phyloP scores from a whole-genome alignment of 2,113 vertebrate species.

The Polyodon spathula region DNA sequence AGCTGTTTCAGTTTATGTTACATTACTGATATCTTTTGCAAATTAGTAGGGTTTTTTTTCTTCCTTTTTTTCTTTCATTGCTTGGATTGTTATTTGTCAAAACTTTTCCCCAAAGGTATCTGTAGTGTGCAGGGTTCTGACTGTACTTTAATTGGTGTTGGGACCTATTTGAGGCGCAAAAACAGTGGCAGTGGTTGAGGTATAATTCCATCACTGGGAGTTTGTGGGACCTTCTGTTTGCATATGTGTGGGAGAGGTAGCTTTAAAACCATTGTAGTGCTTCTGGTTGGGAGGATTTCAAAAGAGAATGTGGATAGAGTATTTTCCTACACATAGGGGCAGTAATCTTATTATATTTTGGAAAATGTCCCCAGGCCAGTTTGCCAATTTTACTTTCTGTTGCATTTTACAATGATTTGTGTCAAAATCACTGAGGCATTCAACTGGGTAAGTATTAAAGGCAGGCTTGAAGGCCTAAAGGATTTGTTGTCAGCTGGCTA shows the following conservation, averaged over 20 bases:
- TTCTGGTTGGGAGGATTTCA: slow-evolving; percentile 13
- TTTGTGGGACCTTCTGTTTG: neutral
- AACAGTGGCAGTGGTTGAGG: neutral
- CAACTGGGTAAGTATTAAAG: too few species aligned
- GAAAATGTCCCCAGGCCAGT: too few species aligned
- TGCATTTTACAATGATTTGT: too few species aligned
- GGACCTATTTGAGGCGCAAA: neutral
- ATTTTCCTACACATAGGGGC: too few species aligned
- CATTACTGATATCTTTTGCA: neutral
- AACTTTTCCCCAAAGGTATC: neutral
- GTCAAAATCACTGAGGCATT: too few species aligned
- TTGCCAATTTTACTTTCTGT: too few species aligned
- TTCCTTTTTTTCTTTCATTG: neutral
- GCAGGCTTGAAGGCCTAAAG: too few species aligned
- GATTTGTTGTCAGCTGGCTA: too few species aligned
- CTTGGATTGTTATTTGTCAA: neutral
- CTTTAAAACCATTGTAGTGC: slow-evolving; percentile 29
- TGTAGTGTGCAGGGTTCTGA: neutral
- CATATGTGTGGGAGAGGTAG: slow-evolving; percentile 25
- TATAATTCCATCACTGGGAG: neutral
- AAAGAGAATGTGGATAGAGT: too few species aligned
- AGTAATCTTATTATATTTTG: too few species aligned
- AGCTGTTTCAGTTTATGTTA: too few species aligned
- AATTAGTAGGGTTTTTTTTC: neutral
- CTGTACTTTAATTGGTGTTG: neutral